Conservation (phyloP, 2,888 invertebrate species). For the Drosophila sordidula region DNA sequence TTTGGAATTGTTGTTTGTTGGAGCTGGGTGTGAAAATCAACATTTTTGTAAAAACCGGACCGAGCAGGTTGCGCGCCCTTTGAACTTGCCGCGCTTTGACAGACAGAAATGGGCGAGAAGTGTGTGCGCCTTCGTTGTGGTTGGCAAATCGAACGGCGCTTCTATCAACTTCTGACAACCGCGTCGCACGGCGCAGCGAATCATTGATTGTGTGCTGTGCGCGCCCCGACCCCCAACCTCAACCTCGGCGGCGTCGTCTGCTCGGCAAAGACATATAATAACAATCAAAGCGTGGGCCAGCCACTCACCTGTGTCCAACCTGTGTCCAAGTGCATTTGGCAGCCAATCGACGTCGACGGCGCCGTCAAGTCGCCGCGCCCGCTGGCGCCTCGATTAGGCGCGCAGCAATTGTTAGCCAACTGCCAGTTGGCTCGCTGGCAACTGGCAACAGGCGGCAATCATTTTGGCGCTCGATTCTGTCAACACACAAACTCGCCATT, state of each 20-base stretch:
- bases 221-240: constrained; percentile 3
- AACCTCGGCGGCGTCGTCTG: too few relatives aligned
- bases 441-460: constrained; percentile 14
- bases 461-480: constrained; percentile 69
- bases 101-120: constrained; percentile 8
- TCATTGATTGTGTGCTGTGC: constrained; percentile 69
- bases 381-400: constrained; percentile 81
- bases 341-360: constrained; percentile 71
- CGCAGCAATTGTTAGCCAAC: constrained; percentile 51
- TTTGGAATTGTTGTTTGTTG: constrained; percentile 19
- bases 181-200: constrained; percentile 66
- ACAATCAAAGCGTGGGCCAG: constrained; percentile 29
- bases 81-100: constrained; percentile 12
- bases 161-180: constrained; percentile 73
- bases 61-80: constrained; percentile 9
- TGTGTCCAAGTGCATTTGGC: constrained; percentile 47
- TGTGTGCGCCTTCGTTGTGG: constrained; percentile 18
- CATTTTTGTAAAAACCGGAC: constrained; percentile 10
- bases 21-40: constrained; percentile 28
- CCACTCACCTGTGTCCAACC: constrained; percentile 44
- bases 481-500: constrained; percentile 82
- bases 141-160: constrained; percentile 40
- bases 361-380: constrained; percentile 75
- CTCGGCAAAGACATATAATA: constrained; percentile 28
- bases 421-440: constrained; percentile 3